Percentiles rank a stretch among this genome's conserved stretches.
phyloP scores from a whole-genome alignment of 2,888 invertebrate species.

The Tachina lurida region DNA sequence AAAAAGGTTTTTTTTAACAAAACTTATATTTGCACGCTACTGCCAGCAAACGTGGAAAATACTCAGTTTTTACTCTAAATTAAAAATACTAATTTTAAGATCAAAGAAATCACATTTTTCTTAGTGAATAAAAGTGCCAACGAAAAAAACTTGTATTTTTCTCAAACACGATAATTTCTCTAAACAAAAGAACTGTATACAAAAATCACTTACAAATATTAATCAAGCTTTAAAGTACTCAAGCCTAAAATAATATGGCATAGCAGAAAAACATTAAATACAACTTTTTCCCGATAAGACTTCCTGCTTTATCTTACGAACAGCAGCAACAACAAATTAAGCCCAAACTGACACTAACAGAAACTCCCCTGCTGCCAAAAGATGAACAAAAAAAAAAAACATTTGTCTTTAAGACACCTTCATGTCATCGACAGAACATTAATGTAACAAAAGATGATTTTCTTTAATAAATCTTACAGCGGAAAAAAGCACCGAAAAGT shows the following conservation, averaged over 20 bases:
- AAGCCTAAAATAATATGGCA: background rate
- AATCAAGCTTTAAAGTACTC: background rate
- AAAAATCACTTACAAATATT: conserved; percentile 19
- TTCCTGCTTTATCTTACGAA: background rate
- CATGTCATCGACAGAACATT: conserved; percentile 24
- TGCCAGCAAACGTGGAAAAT: no score
- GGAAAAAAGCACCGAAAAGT: background rate
- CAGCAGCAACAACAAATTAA: background rate
- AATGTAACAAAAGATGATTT: conserved; percentile 16
- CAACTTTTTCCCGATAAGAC: background rate
- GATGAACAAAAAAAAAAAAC: background rate
- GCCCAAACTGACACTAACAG: conserved; percentile 12
- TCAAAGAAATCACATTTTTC: no score
- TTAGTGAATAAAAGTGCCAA: no score
- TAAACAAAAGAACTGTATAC: no score
- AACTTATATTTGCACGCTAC: no score
- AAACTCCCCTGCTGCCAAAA: conserved; percentile 1
- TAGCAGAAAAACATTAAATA: background rate
- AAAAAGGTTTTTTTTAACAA: no score
- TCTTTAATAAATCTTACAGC: background rate
- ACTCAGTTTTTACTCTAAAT: no score
- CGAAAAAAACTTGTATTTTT: no score
- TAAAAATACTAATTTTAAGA: no score
- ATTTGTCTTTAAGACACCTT: conserved; percentile 38
- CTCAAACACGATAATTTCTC: no score